phyloP scores from a whole-genome alignment of 2,888 invertebrate species.

The Mellilla xanthometata region DNA sequence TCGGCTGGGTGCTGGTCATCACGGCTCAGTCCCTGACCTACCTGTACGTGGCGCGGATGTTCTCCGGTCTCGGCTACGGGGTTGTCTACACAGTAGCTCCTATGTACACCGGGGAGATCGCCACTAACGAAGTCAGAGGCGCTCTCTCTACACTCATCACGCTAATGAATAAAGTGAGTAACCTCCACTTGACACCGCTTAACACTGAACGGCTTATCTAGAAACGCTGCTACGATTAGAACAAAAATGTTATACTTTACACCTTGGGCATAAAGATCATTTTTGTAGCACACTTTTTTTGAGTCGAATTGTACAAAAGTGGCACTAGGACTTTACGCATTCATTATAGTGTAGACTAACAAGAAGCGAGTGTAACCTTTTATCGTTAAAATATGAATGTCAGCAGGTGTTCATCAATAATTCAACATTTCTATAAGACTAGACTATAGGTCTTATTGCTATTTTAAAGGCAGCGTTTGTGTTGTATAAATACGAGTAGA shows the following conservation, averaged over 20 bases:
- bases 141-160: conserved; percentile 84
- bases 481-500: too few species aligned
- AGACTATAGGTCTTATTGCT: conserved; percentile 6
- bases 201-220: not conserved
- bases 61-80: conserved; percentile 85
- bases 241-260: too few species aligned
- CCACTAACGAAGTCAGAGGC: conserved; percentile 83
- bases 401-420: conserved; percentile 35
- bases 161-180: conserved; percentile 79
- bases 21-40: conserved; percentile 78
- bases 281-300: too few species aligned
- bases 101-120: conserved; percentile 85
- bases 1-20: conserved; percentile 85
- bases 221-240: too few species aligned
- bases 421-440: conserved; percentile 28
- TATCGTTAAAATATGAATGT: not conserved
- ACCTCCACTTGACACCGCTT: not conserved
- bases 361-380: too few species aligned
- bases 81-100: conserved; percentile 84
- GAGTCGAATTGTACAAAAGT: too few species aligned
- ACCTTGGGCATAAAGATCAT: too few species aligned
- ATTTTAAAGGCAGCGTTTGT: not conserved
- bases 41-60: conserved; percentile 83
- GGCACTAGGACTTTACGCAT: too few species aligned
- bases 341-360: too few species aligned